These are phyloP conservation scores for Punctoribates punctum DNA, from an alignment of 2,888 invertebrate genomes.

Conservation along the genomic window DNA sequence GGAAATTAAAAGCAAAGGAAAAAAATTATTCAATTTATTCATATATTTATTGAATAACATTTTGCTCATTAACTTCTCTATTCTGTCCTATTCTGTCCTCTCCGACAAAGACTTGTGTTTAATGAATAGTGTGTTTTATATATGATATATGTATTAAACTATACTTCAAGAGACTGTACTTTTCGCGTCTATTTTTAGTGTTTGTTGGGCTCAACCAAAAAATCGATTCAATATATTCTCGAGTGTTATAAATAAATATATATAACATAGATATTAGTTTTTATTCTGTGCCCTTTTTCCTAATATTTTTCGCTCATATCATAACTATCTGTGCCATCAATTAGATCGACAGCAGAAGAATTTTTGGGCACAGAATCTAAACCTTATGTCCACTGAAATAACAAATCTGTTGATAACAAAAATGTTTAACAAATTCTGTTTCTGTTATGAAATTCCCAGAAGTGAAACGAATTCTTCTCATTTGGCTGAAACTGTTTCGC, in stretches of 20 bases:
- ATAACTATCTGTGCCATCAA: conserved; percentile 11
- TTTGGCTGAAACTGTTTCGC: no score
- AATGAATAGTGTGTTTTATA: not conserved
- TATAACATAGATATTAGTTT: not conserved
- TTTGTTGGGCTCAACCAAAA: not conserved
- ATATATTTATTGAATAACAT: not conserved
- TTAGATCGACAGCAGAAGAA: conserved; percentile 8
- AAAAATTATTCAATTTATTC: not conserved
- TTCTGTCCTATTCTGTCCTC: no score
- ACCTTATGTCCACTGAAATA: not conserved
- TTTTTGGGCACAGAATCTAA: not conserved
- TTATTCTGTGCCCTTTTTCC: not conserved
- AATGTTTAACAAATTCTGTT: no score
- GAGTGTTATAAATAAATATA: conserved; percentile 11
- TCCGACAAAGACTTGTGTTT: not conserved
- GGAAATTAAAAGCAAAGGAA: not conserved
- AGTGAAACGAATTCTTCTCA: no score
- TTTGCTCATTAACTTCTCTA: not conserved
- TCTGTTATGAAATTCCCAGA: no score
- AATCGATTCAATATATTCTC: not conserved
- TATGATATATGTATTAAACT: not conserved
- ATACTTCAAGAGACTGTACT: not conserved
- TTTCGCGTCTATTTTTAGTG: conserved; percentile 8
- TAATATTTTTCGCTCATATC: not conserved
- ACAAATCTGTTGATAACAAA: no score